phyloP scores from a whole-genome alignment of 2,888 invertebrate species.

The Pachydiplax longipennis region DNA sequence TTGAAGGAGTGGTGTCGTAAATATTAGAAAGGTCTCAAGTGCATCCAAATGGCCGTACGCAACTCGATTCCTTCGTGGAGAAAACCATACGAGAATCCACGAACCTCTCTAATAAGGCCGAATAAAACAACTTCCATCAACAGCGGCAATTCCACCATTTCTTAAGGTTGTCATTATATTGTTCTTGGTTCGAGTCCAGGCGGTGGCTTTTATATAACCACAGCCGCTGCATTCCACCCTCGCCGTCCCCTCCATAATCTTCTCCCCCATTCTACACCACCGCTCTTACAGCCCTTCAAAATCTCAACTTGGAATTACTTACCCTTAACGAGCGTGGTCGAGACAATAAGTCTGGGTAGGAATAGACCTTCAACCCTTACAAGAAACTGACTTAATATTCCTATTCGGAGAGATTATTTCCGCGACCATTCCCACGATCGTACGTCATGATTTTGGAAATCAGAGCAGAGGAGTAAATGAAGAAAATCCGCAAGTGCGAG shows the following conservation, averaged over 20 bases:
- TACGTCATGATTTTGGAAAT: background rate
- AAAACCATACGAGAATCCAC: background rate
- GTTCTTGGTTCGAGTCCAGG: slow-evolving; percentile 38
- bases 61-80: background rate
- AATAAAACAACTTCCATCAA: slow-evolving; percentile 26
- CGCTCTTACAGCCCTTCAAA: background rate
- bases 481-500: background rate
- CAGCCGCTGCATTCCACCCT: background rate
- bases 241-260: background rate
- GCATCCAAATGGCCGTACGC: background rate
- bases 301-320: background rate
- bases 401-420: background rate
- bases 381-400: slow-evolving; percentile 10
- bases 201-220: slow-evolving; percentile 5
- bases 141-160: slow-evolving; percentile 20
- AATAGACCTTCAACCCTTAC: background rate
- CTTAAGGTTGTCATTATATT: slow-evolving; percentile 10
- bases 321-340: slow-evolving; percentile 9
- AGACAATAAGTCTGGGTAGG: slow-evolving; percentile 17
- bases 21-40: background rate
- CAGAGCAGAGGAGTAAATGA: background rate
- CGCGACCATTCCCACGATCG: background rate
- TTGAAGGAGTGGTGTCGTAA: slow-evolving; percentile 27
- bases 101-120: background rate
- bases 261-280: background rate